phyloP scores from a whole-genome alignment of 2,113 vertebrate genomes.

The Crotalus viridis region DNA sequence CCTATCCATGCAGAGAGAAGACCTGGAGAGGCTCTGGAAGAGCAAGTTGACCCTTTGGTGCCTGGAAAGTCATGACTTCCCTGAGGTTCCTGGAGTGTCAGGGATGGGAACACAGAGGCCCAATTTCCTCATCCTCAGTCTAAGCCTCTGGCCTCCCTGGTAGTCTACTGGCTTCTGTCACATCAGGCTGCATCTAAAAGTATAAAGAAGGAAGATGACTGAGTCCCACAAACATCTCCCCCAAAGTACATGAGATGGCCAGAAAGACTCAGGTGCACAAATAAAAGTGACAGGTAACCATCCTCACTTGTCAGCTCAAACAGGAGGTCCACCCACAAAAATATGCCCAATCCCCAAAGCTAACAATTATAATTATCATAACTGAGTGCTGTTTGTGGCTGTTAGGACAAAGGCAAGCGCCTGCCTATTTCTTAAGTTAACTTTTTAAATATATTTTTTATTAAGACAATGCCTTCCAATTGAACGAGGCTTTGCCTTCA shows the following conservation, averaged over 20 bases:
- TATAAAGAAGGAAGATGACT: background rate
- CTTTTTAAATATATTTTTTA: background rate
- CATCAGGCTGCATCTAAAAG: background rate
- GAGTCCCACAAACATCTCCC: background rate
- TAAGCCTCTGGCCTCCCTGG: slow-evolving; percentile 1
- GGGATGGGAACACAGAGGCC: background rate
- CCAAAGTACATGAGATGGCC: background rate
- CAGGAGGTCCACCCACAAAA: background rate
- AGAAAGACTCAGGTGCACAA: background rate
- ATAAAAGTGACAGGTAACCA: background rate
- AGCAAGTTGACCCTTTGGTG: background rate
- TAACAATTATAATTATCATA: background rate
- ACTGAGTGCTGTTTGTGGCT: background rate
- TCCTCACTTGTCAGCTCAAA: background rate
- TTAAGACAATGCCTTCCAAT: background rate
- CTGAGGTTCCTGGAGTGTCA: slow-evolving; percentile 2
- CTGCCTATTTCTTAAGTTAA: background rate
- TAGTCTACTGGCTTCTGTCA: background rate
- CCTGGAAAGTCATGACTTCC: background rate
- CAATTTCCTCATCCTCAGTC: background rate
- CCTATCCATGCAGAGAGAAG: background rate
- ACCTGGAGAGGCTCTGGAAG: background rate
- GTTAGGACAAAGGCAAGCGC: background rate
- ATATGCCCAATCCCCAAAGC: background rate
- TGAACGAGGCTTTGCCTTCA: background rate